Base-by-base conservation (phyloP, 2,888 invertebrate genomes). In the Teleiodes luculella region DNA sequence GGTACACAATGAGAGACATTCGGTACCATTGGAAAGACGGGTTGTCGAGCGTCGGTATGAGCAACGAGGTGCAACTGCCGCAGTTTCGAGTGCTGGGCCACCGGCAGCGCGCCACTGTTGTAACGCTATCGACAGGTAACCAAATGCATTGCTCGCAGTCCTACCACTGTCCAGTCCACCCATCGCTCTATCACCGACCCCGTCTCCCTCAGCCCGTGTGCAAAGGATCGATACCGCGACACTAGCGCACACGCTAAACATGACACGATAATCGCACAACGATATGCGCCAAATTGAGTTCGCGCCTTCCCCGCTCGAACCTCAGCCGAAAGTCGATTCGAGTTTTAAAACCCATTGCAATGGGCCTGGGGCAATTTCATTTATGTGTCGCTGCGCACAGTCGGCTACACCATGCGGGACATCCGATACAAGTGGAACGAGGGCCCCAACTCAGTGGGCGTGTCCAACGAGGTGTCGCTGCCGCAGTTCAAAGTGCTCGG, bases 371-470 rank as follows among this genome's bases (percentile, higher is more conserved):
- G 86, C 81, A 78, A 70, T 86, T 86, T 85, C 78, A 86, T 86
- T 79, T 83, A 81, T 85, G 82, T 86, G 77, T 87, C 85, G 86
- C 83, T 85, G 83, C 86, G 86, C 83, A 90, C 94, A 97, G 97
- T 97, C 95, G 97, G 97, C 93, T 97, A 97, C 94, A 97, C 97
- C 91, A 97, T 97, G 96, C 93, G 96, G 92, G 97, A 97, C 94
- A 97, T 97, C 93, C 94, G 96, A 83, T 97, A 97, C 94, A 96
- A 96, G 90, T 97, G 97, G 97, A 96, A 96, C 92, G 96, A 97
- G 90, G 96, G 96, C 74, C 95, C 95, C 78, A 95, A 95, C 91
- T 96, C 97, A 83, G 96, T 97, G 86, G 96, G 96, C 86, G 96
- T 97, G 82, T 96, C 96, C 90, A 95, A 94, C 90, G 96, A 97